A percentile compares a stretch with the other conserved stretches of the same genome.
Conservation (phyloP, 2,797 vertebrate genomes). For the Agapornis canus region DNA sequence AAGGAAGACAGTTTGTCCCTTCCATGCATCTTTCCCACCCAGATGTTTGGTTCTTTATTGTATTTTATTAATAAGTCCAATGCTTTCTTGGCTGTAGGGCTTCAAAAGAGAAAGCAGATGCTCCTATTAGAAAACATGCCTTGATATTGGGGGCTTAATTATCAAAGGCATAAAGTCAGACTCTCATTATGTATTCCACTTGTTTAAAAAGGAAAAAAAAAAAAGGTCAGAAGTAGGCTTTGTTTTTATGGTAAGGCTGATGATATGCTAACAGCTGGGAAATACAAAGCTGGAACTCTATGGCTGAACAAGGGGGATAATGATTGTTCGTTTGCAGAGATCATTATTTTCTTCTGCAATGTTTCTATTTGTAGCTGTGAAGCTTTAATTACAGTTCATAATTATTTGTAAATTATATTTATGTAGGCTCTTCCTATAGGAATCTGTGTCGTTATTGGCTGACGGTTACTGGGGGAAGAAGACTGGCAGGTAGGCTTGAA, state of each 20-base stretch:
- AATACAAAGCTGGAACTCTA: not conserved
- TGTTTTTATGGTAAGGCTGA: not conserved
- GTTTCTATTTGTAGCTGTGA: slow-evolving; percentile 9
- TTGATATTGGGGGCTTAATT: not conserved
- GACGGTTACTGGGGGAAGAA: not conserved
- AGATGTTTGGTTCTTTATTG: slow-evolving; percentile 15
- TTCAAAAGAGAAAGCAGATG: slow-evolving; percentile 22
- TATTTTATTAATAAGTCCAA: slow-evolving; percentile 40
- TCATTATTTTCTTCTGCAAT: slow-evolving; percentile 19
- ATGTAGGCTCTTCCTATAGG: not conserved
- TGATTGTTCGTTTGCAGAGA: not conserved
- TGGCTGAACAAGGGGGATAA: not conserved
- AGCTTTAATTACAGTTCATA: not conserved
- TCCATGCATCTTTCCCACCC: not conserved
- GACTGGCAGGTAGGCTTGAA: not conserved
- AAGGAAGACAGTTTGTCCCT: not conserved
- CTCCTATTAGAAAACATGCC: slow-evolving; percentile 1
- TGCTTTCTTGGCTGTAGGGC: not conserved
- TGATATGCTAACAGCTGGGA: not conserved
- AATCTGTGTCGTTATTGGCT: not conserved
- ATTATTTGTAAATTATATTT: not conserved
- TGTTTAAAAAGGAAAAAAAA: not conserved
- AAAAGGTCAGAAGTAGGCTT: not conserved
- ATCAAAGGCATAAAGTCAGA: slow-evolving; percentile 18
- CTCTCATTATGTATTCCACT: not conserved